phyloP scores from a whole-genome alignment of 2,888 invertebrate species.

The Leptinotarsa tumamoca region DNA sequence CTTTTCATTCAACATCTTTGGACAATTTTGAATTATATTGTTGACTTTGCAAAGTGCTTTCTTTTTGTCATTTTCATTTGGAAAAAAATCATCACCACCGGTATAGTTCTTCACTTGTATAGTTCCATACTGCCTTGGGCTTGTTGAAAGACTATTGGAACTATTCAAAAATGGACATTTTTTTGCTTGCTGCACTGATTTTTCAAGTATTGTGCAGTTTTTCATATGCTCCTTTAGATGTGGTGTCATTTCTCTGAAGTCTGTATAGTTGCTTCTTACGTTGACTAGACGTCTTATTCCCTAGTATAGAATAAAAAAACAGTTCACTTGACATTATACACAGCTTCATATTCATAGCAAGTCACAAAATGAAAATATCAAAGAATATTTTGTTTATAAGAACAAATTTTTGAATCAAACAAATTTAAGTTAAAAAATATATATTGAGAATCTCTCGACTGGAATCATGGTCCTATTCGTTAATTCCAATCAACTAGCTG shows the following conservation, averaged over 20 bases:
- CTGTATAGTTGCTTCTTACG: neutral
- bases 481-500: too few species aligned
- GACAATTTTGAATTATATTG: neutral
- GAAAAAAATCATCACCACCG: neutral
- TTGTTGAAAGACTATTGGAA: neutral
- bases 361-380: too few species aligned
- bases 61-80: neutral
- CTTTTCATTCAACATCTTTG: neutral
- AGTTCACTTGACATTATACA: too few species aligned
- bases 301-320: neutral
- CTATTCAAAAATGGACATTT: neutral
- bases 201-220: neutral
- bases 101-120: neutral
- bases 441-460: too few species aligned
- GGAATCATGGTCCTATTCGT: too few species aligned
- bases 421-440: too few species aligned
- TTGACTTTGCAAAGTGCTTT: neutral
- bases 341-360: too few species aligned
- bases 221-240: neutral
- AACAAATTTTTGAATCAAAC: too few species aligned
- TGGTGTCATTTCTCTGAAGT: neutral
- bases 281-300: neutral
- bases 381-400: too few species aligned
- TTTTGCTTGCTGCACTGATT: neutral
- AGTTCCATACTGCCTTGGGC: neutral